Conservation (phyloP, 1,140 invertebrate species). For the Drosophila serrata region DNA sequence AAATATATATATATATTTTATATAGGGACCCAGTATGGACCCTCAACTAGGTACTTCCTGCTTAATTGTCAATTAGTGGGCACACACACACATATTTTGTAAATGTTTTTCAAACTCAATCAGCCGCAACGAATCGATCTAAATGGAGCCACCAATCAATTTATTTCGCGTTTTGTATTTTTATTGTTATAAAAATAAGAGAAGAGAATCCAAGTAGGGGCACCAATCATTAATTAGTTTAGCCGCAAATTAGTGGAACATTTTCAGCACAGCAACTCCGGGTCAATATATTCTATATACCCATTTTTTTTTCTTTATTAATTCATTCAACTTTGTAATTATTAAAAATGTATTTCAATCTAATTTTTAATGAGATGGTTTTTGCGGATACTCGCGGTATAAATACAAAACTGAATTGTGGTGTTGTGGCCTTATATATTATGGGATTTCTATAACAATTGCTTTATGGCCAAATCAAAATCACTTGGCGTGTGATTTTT, state of each 20-base stretch:
- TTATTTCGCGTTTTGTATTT: slow-evolving; percentile 54
- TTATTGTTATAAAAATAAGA: slow-evolving; percentile 19
- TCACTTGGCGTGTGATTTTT: slow-evolving; percentile 62
- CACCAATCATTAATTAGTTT: slow-evolving; percentile 75
- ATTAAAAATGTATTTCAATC: slow-evolving; percentile 71
- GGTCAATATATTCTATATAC: background rate
- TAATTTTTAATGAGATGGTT: slow-evolving; percentile 77
- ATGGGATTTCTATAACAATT: slow-evolving; percentile 33
- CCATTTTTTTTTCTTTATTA: slow-evolving; percentile 9
- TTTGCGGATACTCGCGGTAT: slow-evolving; percentile 21
- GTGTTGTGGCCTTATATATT: slow-evolving; percentile 25
- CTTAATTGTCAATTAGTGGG: slow-evolving; percentile 81
- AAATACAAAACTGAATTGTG: slow-evolving; percentile 39
- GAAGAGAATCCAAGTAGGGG: slow-evolving; percentile 10
- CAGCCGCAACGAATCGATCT: slow-evolving; percentile 63
- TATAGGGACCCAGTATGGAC: slow-evolving; percentile 1
- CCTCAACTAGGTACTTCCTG: slow-evolving; percentile 72
- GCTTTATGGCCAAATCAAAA: slow-evolving; percentile 42
- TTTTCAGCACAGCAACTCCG: slow-evolving; percentile 23
- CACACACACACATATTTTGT: slow-evolving; percentile 68
- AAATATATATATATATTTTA: slow-evolving; percentile 2
- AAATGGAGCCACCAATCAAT: slow-evolving; percentile 60
- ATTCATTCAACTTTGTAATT: slow-evolving; percentile 23
- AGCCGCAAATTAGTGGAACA: slow-evolving; percentile 79
- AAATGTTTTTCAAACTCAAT: slow-evolving; percentile 54